These are phyloP conservation scores for Orthosia gothica DNA, from an alignment of 2,888 invertebrate genomes.

Conservation along the genomic window DNA sequence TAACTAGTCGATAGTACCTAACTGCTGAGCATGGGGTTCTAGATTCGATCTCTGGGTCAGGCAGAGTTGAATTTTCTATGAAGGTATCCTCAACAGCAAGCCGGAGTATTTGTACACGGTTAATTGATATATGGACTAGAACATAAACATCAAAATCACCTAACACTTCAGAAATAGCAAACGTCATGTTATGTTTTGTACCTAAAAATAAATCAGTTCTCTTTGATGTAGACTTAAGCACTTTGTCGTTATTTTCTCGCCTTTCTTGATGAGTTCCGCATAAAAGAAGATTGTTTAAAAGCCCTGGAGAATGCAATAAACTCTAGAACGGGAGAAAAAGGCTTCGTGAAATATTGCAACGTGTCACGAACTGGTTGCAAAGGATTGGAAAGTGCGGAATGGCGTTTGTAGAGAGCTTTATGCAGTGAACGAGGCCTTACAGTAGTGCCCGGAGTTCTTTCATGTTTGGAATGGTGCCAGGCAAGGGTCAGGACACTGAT, in stretches of 20 bases:
- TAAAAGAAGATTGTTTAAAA: constrained; percentile 22
- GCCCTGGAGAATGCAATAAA: constrained; percentile 38
- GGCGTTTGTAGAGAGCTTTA: constrained; percentile 41
- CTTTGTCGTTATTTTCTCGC: neutral
- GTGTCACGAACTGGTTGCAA: constrained; percentile 45
- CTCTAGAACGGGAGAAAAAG: constrained; percentile 22
- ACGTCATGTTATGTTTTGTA: neutral
- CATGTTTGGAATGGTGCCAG: constrained; percentile 23
- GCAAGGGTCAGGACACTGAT: constrained; percentile 19
- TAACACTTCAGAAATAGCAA: neutral
- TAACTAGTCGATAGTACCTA: too few species aligned
- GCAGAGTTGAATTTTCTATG: neutral
- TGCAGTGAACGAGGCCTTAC: constrained; percentile 12
- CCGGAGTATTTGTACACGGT: neutral
- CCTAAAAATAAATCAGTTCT: neutral
- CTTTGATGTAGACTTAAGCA: neutral
- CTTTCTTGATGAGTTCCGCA: constrained; percentile 12
- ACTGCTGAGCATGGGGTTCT: neutral
- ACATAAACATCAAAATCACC: neutral
- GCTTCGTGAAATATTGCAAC: constrained; percentile 48
- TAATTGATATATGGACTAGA: neutral
- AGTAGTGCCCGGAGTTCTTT: neutral
- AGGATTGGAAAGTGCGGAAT: constrained; percentile 40
- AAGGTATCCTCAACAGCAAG: neutral
- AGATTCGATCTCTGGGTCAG: neutral